Evolutionary conservation across 2,888 invertebrate species (phyloP).

Genomic region (Calameuta filiformis): DNA sequence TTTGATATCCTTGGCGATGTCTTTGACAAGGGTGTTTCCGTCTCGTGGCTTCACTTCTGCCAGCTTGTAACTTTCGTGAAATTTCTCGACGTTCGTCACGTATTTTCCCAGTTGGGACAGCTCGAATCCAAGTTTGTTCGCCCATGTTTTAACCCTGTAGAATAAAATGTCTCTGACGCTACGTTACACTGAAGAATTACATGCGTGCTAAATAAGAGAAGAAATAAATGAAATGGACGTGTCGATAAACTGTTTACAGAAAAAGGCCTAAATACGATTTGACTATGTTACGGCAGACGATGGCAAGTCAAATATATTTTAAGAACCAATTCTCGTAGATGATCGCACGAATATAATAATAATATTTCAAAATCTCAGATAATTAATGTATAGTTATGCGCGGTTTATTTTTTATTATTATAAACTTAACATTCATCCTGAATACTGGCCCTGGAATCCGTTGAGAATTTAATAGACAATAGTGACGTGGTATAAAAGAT

Average conservation of each 20-base stretch:
- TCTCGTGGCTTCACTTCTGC: constrained; percentile 81
- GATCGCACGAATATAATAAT: background rate
- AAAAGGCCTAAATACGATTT: background rate
- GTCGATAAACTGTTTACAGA: background rate
- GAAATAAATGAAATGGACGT: constrained; percentile 32
- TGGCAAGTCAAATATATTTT: background rate
- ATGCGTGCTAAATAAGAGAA: constrained; percentile 27
- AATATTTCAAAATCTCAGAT: background rate
- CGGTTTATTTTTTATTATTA: background rate
- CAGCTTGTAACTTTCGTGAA: constrained; percentile 85
- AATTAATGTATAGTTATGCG: background rate
- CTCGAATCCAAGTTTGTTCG: constrained; percentile 83
- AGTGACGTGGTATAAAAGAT: constrained; percentile 40
- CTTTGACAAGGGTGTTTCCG: constrained; percentile 81
- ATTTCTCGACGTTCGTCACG: constrained; percentile 82
- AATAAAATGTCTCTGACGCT: background rate
- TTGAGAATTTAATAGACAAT: background rate
- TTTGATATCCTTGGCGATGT: constrained; percentile 86
- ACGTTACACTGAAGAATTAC: background rate
- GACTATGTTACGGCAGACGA: background rate
- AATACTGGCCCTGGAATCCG: background rate
- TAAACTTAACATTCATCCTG: background rate
- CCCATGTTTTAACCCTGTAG: constrained; percentile 82
- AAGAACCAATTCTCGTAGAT: background rate
- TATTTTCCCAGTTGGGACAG: constrained; percentile 83